Evolutionary conservation across 1,140 invertebrate genomes (phyloP).

Genomic region (Zophobas atratus): DNA sequence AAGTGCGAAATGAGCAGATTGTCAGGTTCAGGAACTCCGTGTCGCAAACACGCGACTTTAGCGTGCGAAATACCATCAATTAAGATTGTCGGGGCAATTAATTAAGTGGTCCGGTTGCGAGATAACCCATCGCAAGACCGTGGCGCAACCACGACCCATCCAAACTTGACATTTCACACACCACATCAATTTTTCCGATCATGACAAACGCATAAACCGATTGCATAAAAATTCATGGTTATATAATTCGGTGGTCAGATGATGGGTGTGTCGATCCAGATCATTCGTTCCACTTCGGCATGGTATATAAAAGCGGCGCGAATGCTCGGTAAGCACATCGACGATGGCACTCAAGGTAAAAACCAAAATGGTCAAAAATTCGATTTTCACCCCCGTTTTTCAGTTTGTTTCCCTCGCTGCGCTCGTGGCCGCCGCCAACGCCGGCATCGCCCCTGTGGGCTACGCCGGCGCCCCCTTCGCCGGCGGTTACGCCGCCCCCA

Average conservation of each 20-base stretch:
- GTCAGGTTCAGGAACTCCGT: not conserved
- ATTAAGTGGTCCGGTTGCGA: not conserved
- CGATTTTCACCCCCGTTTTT: constrained; percentile 21
- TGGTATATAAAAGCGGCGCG: constrained; percentile 12
- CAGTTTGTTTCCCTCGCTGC: constrained; percentile 49
- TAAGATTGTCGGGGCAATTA: not conserved
- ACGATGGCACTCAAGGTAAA: constrained; percentile 28
- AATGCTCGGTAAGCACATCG: constrained; percentile 20
- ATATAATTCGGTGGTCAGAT: constrained; percentile 27
- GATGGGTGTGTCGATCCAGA: constrained; percentile 27
- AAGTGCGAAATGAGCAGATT: too few relatives aligned
- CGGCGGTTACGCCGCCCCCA: constrained; percentile 55
- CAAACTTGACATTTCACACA: constrained; percentile 25
- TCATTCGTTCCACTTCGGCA: constrained; percentile 9
- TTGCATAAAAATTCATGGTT: constrained; percentile 35
- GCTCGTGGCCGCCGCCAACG: constrained; percentile 54
- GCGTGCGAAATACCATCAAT: not conserved
- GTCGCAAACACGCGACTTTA: not conserved
- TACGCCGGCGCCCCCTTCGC: constrained; percentile 54
- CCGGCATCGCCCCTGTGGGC: constrained; percentile 57
- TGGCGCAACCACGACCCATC: constrained; percentile 29
- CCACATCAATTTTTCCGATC: constrained; percentile 8
- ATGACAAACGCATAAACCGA: constrained; percentile 35
- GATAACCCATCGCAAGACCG: not conserved
- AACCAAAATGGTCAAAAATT: constrained; percentile 11